A percentile compares a stretch with the other conserved stretches of the same genome.
Evolutionary conservation across 2,888 invertebrate genomes (phyloP).

Genomic region (Lasioglossum vierecki): DNA sequence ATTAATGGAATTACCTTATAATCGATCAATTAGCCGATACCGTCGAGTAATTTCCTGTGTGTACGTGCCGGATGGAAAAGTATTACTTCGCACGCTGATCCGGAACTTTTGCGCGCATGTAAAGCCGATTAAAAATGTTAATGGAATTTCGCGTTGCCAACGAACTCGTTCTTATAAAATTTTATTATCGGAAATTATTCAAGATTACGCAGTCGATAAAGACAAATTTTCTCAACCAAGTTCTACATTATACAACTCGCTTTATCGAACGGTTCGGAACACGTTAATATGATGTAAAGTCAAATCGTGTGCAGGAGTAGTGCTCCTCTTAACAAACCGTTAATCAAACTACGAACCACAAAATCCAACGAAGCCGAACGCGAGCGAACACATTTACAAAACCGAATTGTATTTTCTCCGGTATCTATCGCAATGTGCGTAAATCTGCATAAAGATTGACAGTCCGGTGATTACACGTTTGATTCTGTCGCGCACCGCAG

Average conservation of each 20-base stretch:
- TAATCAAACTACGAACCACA: neutral
- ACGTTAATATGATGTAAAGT: neutral
- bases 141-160: neutral
- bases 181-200: neutral
- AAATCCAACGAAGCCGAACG: too few relatives aligned
- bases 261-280: neutral
- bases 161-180: neutral
- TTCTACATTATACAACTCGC: neutral
- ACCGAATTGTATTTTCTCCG: neutral
- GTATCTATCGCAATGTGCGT: neutral
- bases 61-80: neutral
- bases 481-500: neutral
- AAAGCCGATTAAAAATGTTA: neutral
- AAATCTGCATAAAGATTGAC: neutral
- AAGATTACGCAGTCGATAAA: neutral
- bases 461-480: neutral
- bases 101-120: neutral
- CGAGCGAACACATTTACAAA: too few relatives aligned
- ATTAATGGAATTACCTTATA: neutral
- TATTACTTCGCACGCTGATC: neutral
- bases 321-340: neutral
- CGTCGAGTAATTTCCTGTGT: neutral
- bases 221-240: neutral
- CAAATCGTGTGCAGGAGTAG: too few relatives aligned
- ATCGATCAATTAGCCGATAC: slow-evolving; percentile 4